Base-by-base conservation (phyloP, 2,797 vertebrate species). In the Cichlasoma orientale region DNA sequence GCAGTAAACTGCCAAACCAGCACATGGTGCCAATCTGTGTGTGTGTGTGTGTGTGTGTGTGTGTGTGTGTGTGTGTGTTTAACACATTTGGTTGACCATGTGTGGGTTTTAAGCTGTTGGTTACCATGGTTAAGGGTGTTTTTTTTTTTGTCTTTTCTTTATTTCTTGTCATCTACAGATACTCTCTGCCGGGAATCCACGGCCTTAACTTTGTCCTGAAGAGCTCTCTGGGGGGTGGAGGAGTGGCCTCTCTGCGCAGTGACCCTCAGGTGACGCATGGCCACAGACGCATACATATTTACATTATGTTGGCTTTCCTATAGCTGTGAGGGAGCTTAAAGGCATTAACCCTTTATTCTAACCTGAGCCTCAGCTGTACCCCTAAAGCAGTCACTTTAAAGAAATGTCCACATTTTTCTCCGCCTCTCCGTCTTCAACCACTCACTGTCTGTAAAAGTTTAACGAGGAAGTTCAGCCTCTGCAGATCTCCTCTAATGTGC, bases 181-280 rank as follows among this genome's bases (percentile, higher is more conserved):
- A 96, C 1, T 95, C 96, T 71, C 92, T 98, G 72, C 96, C 97
- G 5, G 96, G 96, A 82, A 95, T 96, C 89, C 77, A 95, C 68
- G 95, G 92, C 59, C 94, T 98, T 85, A 98, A 97, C 89, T 98
- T 98, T 13, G 90, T 97, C 82, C 93, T 98, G 86, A 96, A 90
- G 89, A 95, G 94, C 79, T 95, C 95, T 3, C 95, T 98, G 56
- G 96, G 97, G 50, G 96, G 96, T 63, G 95, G 97, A 88, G 96
- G 97, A 25, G 87, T 96, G 79, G 95, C 95, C 19, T 98, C 97
- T 19, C 88, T 97, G 47, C 96, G 97, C 92, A 97, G 95, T 80
- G 96, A 98, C 90, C 97, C 96, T 81, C 96, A 98, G 96, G 96
- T 96, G 94, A 74, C 72, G 2, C 23, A 27, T 44, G 8, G 38